Conservation (phyloP, 1,140 invertebrate genomes). For the Drosophila novamexicana region DNA sequence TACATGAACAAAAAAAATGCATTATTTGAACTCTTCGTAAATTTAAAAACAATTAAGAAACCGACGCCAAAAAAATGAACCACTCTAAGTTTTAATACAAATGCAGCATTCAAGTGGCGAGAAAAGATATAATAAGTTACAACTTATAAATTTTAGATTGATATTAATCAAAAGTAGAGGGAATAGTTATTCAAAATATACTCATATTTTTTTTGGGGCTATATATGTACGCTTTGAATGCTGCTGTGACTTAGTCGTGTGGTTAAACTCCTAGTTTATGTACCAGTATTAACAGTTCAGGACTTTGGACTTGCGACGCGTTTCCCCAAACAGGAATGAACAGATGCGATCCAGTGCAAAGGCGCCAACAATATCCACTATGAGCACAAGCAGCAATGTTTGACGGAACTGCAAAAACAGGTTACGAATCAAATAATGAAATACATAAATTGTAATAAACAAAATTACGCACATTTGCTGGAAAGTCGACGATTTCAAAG, state of each 20-base stretch:
- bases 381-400: slow-evolving; percentile 91
- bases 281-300: slow-evolving; percentile 58
- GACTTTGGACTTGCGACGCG: slow-evolving; percentile 73
- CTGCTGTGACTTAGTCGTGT: slow-evolving; percentile 4
- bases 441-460: background rate
- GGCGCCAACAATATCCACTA: slow-evolving; percentile 93
- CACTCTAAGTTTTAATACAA: slow-evolving; percentile 21
- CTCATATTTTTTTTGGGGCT: background rate
- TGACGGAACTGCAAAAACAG: slow-evolving; percentile 92
- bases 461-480: slow-evolving; percentile 89
- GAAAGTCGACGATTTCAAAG: slow-evolving; percentile 96
- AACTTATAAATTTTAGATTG: slow-evolving; percentile 11
- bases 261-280: slow-evolving; percentile 4
- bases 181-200: slow-evolving; percentile 11
- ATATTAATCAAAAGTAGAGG: background rate
- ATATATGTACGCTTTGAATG: background rate
- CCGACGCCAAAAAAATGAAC: slow-evolving; percentile 38
- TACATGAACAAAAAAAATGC: slow-evolving; percentile 35
- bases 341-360: slow-evolving; percentile 93
- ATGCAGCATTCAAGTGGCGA: slow-evolving; percentile 6
- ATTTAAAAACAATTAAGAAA: slow-evolving; percentile 55
- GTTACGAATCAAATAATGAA: background rate
- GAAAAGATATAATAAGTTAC: background rate
- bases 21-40: slow-evolving; percentile 11
- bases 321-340: slow-evolving; percentile 93